These are phyloP conservation scores for Sebastes fasciatus DNA, from an alignment of 2,113 vertebrate genomes.

Conservation along the genomic window DNA sequence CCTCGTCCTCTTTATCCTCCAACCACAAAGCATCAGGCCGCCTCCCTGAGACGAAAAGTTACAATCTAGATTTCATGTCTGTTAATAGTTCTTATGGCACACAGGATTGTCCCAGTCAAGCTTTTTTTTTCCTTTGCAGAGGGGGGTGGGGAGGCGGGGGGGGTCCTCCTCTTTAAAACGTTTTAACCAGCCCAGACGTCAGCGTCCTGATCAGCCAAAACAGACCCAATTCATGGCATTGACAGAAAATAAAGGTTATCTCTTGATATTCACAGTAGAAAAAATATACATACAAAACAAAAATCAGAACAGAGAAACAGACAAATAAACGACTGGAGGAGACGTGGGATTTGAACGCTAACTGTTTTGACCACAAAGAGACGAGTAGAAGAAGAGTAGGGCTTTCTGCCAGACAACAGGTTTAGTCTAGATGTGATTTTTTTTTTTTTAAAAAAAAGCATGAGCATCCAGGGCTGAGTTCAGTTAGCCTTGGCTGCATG, in stretches of 20 bases:
- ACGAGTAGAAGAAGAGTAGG: conserved; percentile 30
- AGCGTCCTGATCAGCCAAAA: conserved; percentile 60
- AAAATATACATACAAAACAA: conserved; percentile 63
- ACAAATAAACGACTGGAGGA: conserved; percentile 53
- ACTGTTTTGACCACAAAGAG: conserved; percentile 37
- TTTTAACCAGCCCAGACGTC: conserved; percentile 56
- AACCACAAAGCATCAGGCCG: conserved; percentile 70
- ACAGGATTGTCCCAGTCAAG: conserved; percentile 83
- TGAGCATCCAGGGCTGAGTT: conserved; percentile 25
- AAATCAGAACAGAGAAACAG: conserved; percentile 58
- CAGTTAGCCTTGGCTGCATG: conserved; percentile 18
- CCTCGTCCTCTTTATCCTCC: conserved; percentile 70
- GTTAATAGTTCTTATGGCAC: conserved; percentile 83
- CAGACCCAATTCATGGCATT: conserved; percentile 69
- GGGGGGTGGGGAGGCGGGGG: neutral
- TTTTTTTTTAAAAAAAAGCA: neutral
- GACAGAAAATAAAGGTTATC: conserved; percentile 73
- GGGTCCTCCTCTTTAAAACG: conserved; percentile 53
- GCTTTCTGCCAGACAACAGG: conserved; percentile 24
- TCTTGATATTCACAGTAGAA: conserved; percentile 83
- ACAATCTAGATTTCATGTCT: conserved; percentile 77
- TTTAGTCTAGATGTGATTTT: conserved; percentile 28
- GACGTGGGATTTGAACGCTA: conserved; percentile 37
- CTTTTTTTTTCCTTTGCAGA: conserved; percentile 51
- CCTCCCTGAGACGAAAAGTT: conserved; percentile 83